Evolutionary conservation across 2,113 vertebrate genomes (phyloP).

Genomic region (Bos taurus): ARS-UCD2.0 NC_037346.1:29398001-29398500

Average conservation of each 20-base stretch:
- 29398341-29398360: neutral
- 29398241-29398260: neutral
- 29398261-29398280: neutral
- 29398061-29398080: neutral
- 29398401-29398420: neutral
- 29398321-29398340: neutral
- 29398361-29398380: neutral
- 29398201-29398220: neutral
- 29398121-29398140: neutral
- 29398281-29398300: neutral
- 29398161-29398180: neutral
- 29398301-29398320: neutral
- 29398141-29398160: neutral
- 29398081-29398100: neutral
- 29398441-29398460: neutral
- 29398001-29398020: neutral
- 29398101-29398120: neutral
- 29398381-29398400: neutral
- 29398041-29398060: neutral
- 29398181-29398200: neutral
- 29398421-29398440: neutral
- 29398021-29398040: neutral
- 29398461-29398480: slow-evolving; percentile 7
- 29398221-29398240: neutral
- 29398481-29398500: neutral